These are phyloP conservation scores for Spongia lamella DNA, from an alignment of 37 sponge, comb jelly and placozoan species.

Conservation along the genomic window DNA sequence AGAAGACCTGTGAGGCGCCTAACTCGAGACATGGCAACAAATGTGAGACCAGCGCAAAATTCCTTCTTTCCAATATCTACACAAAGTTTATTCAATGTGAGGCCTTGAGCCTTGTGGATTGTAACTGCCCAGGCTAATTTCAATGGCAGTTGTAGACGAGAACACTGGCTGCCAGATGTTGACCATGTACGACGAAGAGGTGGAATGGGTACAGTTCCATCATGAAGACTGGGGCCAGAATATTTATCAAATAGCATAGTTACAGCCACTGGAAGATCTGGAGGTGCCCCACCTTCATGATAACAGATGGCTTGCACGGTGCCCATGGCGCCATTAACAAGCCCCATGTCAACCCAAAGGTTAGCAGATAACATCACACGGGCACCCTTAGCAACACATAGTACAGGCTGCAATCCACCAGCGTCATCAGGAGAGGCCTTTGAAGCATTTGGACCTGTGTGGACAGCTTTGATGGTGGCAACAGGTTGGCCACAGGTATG, in stretches of 20 bases:
- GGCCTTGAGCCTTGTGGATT: slow-evolving; percentile 19
- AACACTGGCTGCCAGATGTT: neutral
- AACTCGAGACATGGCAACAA: slow-evolving; percentile 34
- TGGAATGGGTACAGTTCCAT: slow-evolving; percentile 39
- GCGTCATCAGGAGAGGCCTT: slow-evolving; percentile 41
- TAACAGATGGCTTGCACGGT: slow-evolving; percentile 22
- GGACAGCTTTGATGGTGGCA: slow-evolving; percentile 37
- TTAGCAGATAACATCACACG: slow-evolving; percentile 40
- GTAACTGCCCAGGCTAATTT: slow-evolving; percentile 35
- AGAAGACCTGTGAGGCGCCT: slow-evolving; percentile 6
- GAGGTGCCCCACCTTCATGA: slow-evolving; percentile 9
- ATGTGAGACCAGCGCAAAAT: slow-evolving; percentile 11
- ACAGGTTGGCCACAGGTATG: slow-evolving; percentile 25
- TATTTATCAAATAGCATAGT: slow-evolving; percentile 28
- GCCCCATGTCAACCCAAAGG: slow-evolving; percentile 27
- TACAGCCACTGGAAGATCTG: slow-evolving; percentile 14
- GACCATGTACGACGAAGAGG: slow-evolving; percentile 32
- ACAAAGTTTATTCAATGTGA: slow-evolving; percentile 26
- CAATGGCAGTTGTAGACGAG: slow-evolving; percentile 26
- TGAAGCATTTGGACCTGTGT: slow-evolving; percentile 30
- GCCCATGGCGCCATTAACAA: slow-evolving; percentile 46
- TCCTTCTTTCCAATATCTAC: slow-evolving; percentile 22
- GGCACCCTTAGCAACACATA: slow-evolving; percentile 19
- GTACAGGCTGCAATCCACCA: slow-evolving; percentile 15
- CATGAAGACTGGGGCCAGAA: slow-evolving; percentile 41